Base-by-base conservation (phyloP, 2,888 invertebrate genomes). In the Magallana nippona region DNA sequence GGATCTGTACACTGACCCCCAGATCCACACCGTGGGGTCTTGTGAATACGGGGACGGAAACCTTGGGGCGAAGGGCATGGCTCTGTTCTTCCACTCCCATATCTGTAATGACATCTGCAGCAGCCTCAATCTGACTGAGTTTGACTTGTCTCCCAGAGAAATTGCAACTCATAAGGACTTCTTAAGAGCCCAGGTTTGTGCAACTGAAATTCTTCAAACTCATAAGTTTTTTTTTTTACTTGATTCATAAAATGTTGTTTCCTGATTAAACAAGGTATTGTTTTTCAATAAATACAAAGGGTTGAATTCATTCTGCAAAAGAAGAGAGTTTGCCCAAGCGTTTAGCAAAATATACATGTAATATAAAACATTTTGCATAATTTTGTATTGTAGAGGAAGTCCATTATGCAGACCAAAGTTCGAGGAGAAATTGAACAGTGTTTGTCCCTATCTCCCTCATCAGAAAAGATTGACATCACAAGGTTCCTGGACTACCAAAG, bases 1-100 rank as follows among this genome's bases (percentile, higher is more conserved):
- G 3, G 95, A 96, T 90, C 93, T 95, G 60, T 95, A 95, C 93
- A 95, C 95, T 0, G 95, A 95, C 90, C 95, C 95, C 1, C 95
- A 95, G 90, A 95, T 95, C 82, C 95, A 95, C 91, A 95, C 95
- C 0, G 92, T 93, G 5, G 93, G 94, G 77, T 95, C 95, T 84
- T 90, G 90, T 44, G 94, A 94, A 56, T 95, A 95, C 89, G 95
- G 95, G 10, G 95, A 95, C 88, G 95, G 95, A 5, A 95, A 95
- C 90, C 93, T 95, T 78, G 95, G 95, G 22, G 94, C 95, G 1
- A 93, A 94, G 82, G 95, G 95, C 78, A 95, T 95, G 95, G 95
- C 95, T 0, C 93, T 95, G 19, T 95, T 95, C 93, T 95, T 95
- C 91, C 95, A 95, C 90, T 95, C 95, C 0, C 95, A 95, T 89